Evolutionary conservation across 30 jellyfish, hydroid and myxozoan genomes (phyloP).

Genomic region (Rhopilema esculentum): DNA sequence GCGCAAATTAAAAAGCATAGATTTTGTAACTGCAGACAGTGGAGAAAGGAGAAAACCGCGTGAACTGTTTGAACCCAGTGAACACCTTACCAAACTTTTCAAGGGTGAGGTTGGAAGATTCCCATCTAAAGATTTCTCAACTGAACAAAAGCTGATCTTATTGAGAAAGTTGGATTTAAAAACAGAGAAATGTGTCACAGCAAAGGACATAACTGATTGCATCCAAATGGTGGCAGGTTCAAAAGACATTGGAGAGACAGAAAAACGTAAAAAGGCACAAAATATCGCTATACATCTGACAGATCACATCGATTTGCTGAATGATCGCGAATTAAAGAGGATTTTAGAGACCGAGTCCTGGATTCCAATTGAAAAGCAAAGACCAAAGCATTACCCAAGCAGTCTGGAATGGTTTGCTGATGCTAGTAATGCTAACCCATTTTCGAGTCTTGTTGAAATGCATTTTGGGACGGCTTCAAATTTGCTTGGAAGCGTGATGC

Average conservation of each 20-base stretch:
- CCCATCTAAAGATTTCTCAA: slow-evolving; percentile 28
- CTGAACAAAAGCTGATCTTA: not conserved
- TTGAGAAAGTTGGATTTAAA: slow-evolving; percentile 57
- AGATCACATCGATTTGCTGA: not conserved
- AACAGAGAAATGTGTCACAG: slow-evolving; percentile 29
- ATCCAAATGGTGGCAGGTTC: too few relatives aligned
- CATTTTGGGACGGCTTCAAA: not conserved
- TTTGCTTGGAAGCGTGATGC: slow-evolving; percentile 33
- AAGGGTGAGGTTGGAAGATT: slow-evolving; percentile 37
- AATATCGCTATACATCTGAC: slow-evolving; percentile 13
- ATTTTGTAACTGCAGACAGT: slow-evolving; percentile 31
- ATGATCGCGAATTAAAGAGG: not conserved
- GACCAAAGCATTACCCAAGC: slow-evolving; percentile 59
- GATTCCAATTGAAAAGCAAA: slow-evolving; percentile 40
- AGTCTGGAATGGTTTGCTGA: slow-evolving; percentile 55
- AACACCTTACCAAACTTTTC: slow-evolving; percentile 17
- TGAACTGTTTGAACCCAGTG: slow-evolving; percentile 44
- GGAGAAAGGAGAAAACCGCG: slow-evolving; percentile 20
- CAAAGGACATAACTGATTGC: slow-evolving; percentile 19
- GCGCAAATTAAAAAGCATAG: not conserved
- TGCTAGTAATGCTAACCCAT: not conserved
- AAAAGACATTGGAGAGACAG: not conserved
- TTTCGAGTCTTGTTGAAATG: slow-evolving; percentile 28
- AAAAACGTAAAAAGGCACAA: not conserved
- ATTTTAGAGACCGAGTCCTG: slow-evolving; percentile 1